Conservation (phyloP, 2,797 vertebrate genomes). For the Borostomias antarcticus region DNA sequence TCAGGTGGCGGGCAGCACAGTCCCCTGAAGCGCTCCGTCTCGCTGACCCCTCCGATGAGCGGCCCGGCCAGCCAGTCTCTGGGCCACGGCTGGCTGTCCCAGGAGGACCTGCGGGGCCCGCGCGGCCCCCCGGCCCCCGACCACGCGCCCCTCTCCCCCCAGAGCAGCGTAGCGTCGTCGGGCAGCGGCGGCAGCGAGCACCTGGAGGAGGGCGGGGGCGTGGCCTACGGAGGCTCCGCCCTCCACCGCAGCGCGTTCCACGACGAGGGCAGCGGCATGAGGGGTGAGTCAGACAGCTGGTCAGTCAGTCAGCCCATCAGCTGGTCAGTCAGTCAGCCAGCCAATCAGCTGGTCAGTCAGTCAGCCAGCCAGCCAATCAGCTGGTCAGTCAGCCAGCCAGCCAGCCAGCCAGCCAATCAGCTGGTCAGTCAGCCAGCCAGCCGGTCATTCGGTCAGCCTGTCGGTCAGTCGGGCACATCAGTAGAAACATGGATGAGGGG, state of each 20-base stretch:
- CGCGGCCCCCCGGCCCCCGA: conserved; percentile 85
- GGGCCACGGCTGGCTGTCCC: conserved; percentile 98
- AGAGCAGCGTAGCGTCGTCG: conserved; percentile 98
- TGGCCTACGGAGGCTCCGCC: conserved; percentile 45
- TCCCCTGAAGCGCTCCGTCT: conserved; percentile 98
- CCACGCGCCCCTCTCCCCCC: conserved; percentile 96
- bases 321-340: not conserved
- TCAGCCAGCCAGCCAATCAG: too few species aligned
- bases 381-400: too few species aligned
- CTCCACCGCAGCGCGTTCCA: conserved; percentile 93
- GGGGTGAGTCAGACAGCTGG: conserved; percentile 84
- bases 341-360: not conserved
- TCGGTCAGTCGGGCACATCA: not conserved
- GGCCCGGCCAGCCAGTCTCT: conserved; percentile 90
- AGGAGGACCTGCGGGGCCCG: conserved; percentile 94
- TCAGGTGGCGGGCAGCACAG: conserved; percentile 91
- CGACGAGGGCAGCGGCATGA: conserved; percentile 98
- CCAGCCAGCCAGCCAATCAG: too few species aligned
- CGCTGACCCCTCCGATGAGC: conserved; percentile 97
- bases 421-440: too few species aligned
- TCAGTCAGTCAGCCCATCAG: not conserved
- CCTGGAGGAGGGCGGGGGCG: conserved; percentile 88
- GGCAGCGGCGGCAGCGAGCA: conserved; percentile 98
- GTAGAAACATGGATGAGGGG: too few species aligned
- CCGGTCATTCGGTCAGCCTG: too few species aligned